Conservation (phyloP, 1,140 invertebrate species). For the Aphaenogaster floridana region DNA sequence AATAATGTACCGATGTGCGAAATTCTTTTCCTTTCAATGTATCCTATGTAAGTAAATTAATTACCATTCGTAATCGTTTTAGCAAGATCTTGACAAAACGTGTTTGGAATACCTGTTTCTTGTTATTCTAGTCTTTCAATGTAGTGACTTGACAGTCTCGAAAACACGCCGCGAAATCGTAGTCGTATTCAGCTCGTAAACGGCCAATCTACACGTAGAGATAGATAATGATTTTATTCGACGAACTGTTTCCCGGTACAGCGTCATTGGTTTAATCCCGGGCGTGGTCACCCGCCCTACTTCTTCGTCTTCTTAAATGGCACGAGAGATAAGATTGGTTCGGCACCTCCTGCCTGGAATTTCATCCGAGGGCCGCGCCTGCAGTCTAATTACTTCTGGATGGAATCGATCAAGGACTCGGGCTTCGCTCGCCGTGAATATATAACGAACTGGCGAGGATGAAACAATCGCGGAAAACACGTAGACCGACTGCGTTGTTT, state of each 20-base stretch:
- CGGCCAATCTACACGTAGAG: constrained; percentile 32
- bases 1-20: background rate
- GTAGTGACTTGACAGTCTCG: background rate
- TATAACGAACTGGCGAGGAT: constrained; percentile 60
- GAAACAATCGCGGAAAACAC: constrained; percentile 32
- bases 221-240: constrained; percentile 60
- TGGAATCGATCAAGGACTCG: constrained; percentile 77
- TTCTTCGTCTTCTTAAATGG: constrained; percentile 77
- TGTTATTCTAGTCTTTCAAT: background rate
- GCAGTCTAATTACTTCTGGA: constrained; percentile 78
- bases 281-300: constrained; percentile 76
- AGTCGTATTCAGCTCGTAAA: constrained; percentile 36
- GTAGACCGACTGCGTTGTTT: constrained; percentile 1
- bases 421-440: constrained; percentile 78
- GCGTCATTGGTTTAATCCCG: constrained; percentile 72
- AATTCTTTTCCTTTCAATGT: background rate
- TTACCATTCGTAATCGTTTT: background rate
- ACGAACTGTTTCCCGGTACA: constrained; percentile 34
- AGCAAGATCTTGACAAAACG: background rate
- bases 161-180: background rate
- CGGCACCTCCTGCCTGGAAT: constrained; percentile 74
- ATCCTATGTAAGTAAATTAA: background rate
- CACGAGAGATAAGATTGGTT: constrained; percentile 77
- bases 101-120: background rate
- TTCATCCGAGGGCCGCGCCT: constrained; percentile 72